Conservation (phyloP, 53 echinoderm and acorn worm species). For the Temnopleurus reevesii region DNA sequence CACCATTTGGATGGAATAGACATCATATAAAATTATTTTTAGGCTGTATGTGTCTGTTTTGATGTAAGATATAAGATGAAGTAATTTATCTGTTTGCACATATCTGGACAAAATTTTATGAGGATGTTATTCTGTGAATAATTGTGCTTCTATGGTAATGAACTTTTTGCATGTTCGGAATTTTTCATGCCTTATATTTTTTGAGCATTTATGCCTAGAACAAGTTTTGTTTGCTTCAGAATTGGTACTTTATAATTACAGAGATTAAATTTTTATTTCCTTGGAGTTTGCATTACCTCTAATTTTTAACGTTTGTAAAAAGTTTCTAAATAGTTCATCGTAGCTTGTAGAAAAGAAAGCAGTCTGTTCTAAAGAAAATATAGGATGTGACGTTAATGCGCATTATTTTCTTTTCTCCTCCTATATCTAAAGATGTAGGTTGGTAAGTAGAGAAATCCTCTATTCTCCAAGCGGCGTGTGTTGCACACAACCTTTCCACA, state of each 20-base stretch:
- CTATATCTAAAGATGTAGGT: conserved; percentile 59
- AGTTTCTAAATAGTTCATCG: not conserved
- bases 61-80: not conserved
- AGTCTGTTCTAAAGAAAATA: not conserved
- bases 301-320: not conserved
- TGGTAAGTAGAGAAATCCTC: conserved; percentile 64
- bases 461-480: conserved; percentile 59
- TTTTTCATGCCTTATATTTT: too few species aligned
- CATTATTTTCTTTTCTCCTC: conserved; percentile 47
- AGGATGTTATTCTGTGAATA: too few species aligned
- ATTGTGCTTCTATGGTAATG: too few species aligned
- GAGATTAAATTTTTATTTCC: not conserved
- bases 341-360: not conserved
- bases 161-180: too few species aligned
- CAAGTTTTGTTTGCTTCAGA: too few species aligned
- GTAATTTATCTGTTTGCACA: too few species aligned
- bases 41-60: not conserved
- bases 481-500: conserved; percentile 35
- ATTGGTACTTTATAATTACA: too few species aligned
- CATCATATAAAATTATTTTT: not conserved
- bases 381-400: conserved; percentile 30
- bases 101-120: too few species aligned
- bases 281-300: conserved; percentile 49
- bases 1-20: not conserved
- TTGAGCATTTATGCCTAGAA: too few species aligned